Conservation (phyloP, 1,140 invertebrate genomes). For the Nymphalis io region DNA sequence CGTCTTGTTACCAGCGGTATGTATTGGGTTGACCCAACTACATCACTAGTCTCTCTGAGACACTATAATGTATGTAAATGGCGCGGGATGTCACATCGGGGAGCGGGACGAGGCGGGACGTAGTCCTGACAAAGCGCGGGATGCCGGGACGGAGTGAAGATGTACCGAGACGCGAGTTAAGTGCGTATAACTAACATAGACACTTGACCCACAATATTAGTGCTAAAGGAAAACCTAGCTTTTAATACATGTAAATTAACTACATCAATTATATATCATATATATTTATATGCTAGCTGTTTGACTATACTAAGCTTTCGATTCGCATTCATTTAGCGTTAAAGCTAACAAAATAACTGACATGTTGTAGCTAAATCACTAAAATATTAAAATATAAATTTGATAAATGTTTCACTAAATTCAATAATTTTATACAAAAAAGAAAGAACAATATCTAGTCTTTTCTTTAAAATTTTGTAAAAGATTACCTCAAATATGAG, state of each 20-base stretch:
- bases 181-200: slow-evolving; percentile 38
- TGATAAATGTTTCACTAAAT: too few relatives aligned
- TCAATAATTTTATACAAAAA: too few relatives aligned
- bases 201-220: slow-evolving; percentile 31
- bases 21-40: not conserved
- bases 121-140: not conserved
- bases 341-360: too few relatives aligned
- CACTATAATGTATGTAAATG: slow-evolving; percentile 37
- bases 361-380: too few relatives aligned
- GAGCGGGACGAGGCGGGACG: slow-evolving; percentile 26
- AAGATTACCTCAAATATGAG: too few relatives aligned
- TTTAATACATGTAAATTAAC: not conserved
- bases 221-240: slow-evolving; percentile 31
- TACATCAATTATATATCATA: not conserved
- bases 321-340: too few relatives aligned
- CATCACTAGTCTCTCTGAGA: slow-evolving; percentile 1
- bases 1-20: not conserved
- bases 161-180: slow-evolving; percentile 6
- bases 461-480: too few relatives aligned
- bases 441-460: too few relatives aligned
- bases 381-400: too few relatives aligned
- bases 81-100: not conserved
- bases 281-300: not conserved
- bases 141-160: slow-evolving; percentile 13
- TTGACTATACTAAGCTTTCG: too few relatives aligned